Base-by-base conservation (phyloP, 2,113 vertebrate species). In the Chinchilla lanigera region DNA sequence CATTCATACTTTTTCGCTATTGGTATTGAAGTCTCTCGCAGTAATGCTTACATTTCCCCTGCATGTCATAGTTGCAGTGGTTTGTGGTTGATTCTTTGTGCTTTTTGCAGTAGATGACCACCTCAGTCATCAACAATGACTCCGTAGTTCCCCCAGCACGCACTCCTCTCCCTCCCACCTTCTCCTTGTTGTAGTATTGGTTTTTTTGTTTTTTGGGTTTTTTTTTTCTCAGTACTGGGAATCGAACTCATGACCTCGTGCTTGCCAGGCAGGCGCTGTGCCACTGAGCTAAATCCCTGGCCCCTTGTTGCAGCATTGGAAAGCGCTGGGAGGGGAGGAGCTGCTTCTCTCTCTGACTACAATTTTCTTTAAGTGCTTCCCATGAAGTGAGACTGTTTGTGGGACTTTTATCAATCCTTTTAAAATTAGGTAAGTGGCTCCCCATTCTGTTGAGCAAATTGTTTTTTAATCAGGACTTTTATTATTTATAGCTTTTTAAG, bases 391-490 rank as follows among this genome's bases (percentile, higher is more conserved):
- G 56, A 47, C 65, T 26, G 13, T 78, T 67, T 85, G 22, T n/a
- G 30, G n/a, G n/a, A 63, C n/a, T 81, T 89, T 60, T 75, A 87
- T 28, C 28, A 52, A 78, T 73, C 19, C 14, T 75, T 50, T 82
- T 56, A 75, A 94, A 67, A 82, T 81, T 63, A 86, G 80, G 16
- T 47, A 47, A 5, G 1, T 96, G 54, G 75, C 24, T n/a, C 91
- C 38, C 47, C 86, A 14, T 67, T 94, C 75, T 91, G 77, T 35
- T 82, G n/a, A 58, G 26, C 26, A 41, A 56, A 44, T 77, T 14
- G 3, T 38, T 94, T 88, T 69, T 77, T 50, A 94, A 89, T 77
- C n/a, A 93, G 78, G 13, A 75, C 41, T 87, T 86, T 75, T 81
- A 52, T 77, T 47, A 77, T 77, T 77, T 77, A 47, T 47, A 77